These are phyloP conservation scores for Vollenhovia emeryi DNA, from an alignment of 1,140 invertebrate genomes.

Conservation along the genomic window DNA sequence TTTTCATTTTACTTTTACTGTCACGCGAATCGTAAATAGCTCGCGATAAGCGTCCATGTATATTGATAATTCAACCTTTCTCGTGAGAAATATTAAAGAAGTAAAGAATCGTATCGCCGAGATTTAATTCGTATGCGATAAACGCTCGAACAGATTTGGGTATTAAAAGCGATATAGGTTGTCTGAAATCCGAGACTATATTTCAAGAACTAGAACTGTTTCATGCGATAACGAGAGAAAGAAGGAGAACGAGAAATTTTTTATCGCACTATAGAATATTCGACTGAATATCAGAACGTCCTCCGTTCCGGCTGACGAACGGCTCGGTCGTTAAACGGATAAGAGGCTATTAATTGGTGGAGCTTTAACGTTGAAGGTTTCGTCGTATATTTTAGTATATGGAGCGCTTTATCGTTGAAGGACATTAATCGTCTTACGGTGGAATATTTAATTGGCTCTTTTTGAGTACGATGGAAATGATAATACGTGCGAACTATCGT, in stretches of 20 bases:
- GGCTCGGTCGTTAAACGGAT: constrained; percentile 40
- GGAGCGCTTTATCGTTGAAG: background rate
- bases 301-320: background rate
- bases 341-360: constrained; percentile 54
- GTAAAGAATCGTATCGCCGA: background rate
- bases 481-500: background rate
- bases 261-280: constrained; percentile 10
- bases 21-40: background rate
- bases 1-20: background rate
- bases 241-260: background rate
- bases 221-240: background rate
- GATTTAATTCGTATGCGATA: background rate
- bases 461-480: background rate
- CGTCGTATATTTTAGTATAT: background rate
- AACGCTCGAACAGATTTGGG: constrained; percentile 1
- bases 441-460: constrained; percentile 62
- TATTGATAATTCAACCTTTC: background rate
- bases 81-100: background rate
- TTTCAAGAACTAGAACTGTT: background rate
- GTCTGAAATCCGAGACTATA: background rate
- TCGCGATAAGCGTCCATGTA: background rate
- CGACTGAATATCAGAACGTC: constrained; percentile 12
- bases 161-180: constrained; percentile 1
- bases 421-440: constrained; percentile 51
- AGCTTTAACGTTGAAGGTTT: constrained; percentile 11